Evolutionary conservation across 2,113 vertebrate genomes (phyloP), one percentile per base, ranked within the genome.

Genomic region (Bambusicola thoracicus): DNA sequence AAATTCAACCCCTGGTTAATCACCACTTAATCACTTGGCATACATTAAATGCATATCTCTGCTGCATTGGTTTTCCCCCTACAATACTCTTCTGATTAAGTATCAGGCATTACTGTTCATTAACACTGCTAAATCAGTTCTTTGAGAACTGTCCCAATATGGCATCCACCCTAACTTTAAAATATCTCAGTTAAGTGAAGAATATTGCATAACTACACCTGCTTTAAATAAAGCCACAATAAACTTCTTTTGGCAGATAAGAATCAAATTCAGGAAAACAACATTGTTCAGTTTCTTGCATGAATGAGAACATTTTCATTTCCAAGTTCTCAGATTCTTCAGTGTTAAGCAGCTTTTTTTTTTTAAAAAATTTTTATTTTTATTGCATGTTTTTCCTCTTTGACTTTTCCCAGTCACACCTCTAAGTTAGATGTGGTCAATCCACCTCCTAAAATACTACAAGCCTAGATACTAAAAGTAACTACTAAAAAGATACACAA

Each of bases 11-110:
- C 14, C 55, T 76, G 16, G 55, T 85, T 94, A 93, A 95, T 95
- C 86, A 93, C 58, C 70, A 76, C 40, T 94, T 93, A 96, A 94
- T 96, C 84, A 80, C 48, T 89, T 92, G 74, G 24, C 81, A 79
- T 89, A 84, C 1, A 10, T 73, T 91, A 85, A 94, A 92, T 67
- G 36, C 70, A 84, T 68, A 91, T 90, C 62, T 81, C 58, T 79
- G 38, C 70, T 87, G 72, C 91, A 34, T 20, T 87, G 44, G 62
- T 87, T 89, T 88, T 22, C 21, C 22, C 41, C 13, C n/a, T 68
- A 2, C 68, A 92, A 62, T 59, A 72, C 11, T 92, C 34, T 85
- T 13, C 55, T 81, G 89, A 94, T 90, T 87, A 87, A 83, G 51
- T 30, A 91, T 77, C 49, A 81, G 56, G 15, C 46, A 87, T 83